Percentiles rank a stretch among this genome's conserved stretches.
phyloP scores from a whole-genome alignment of 2,113 vertebrate species.

The Vulpes lagopus region DNA sequence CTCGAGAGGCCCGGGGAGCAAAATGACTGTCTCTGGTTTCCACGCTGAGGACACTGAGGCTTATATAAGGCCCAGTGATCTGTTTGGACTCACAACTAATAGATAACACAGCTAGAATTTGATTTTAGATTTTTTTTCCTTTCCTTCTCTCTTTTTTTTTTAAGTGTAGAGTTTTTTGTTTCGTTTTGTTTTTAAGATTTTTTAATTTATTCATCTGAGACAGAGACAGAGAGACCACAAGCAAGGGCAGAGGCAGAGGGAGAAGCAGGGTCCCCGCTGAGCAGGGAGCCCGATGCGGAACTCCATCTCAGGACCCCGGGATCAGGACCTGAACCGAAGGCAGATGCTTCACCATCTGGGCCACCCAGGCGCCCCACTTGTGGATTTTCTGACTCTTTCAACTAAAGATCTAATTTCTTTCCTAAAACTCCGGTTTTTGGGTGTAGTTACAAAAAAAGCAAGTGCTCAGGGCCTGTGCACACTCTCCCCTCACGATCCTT shows the following conservation, averaged over 20 bases:
- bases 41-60: neutral
- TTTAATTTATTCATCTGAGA: too few species aligned
- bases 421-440: neutral
- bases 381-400: neutral
- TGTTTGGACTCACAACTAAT: neutral
- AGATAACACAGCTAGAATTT: neutral
- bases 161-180: too few species aligned
- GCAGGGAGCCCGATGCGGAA: too few species aligned
- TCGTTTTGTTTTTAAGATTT: too few species aligned
- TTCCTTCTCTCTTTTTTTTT: too few species aligned
- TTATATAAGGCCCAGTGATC: neutral
- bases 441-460: neutral
- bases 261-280: too few species aligned
- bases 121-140: neutral
- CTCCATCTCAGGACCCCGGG: too few species aligned
- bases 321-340: too few species aligned
- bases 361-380: too few species aligned
- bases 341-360: too few species aligned
- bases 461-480: accelerated
- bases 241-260: too few species aligned
- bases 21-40: neutral
- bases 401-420: neutral
- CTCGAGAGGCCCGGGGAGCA: accelerated
- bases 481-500: accelerated
- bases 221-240: too few species aligned